Conservation (phyloP, 2,113 vertebrate species). For the Lepisosteus osseus region DNA sequence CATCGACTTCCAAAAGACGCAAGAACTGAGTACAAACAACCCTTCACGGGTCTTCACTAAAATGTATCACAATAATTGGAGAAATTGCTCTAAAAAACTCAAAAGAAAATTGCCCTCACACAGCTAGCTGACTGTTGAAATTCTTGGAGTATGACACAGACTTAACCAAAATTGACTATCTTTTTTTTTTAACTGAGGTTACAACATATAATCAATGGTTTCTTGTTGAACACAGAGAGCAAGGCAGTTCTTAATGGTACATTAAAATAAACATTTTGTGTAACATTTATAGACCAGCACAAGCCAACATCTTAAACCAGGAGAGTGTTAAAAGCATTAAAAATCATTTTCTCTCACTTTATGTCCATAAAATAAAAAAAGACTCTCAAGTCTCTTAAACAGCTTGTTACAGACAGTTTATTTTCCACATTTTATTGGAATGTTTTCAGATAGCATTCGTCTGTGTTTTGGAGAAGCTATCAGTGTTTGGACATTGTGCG, state of each 20-base stretch:
- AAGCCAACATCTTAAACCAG: neutral
- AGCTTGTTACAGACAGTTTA: neutral
- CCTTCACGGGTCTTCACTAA: slow-evolving; percentile 30
- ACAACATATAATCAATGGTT: slow-evolving; percentile 35
- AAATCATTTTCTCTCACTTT: slow-evolving; percentile 9
- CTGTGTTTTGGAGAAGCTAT: no score
- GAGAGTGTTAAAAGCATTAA: neutral
- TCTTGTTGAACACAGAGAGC: neutral
- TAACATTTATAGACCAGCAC: slow-evolving; percentile 15
- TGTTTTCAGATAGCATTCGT: no score
- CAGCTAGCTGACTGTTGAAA: slow-evolving; percentile 21
- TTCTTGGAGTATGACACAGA: slow-evolving; percentile 41
- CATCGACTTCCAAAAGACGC: no score
- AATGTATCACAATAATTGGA: no score
- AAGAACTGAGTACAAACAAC: no score
- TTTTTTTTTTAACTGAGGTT: slow-evolving; percentile 31
- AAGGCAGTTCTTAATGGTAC: slow-evolving; percentile 6
- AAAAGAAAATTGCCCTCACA: no score
- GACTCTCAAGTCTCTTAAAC: neutral
- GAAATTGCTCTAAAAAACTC: no score
- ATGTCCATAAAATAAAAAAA: slow-evolving; percentile 1
- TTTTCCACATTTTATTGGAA: neutral
- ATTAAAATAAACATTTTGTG: slow-evolving; percentile 4
- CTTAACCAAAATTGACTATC: slow-evolving; percentile 42
- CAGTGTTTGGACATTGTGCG: no score